Percentiles rank a stretch among this genome's conserved stretches.
Conservation (phyloP, 2,888 invertebrate species). For the Dinocampus coccinellae region DNA sequence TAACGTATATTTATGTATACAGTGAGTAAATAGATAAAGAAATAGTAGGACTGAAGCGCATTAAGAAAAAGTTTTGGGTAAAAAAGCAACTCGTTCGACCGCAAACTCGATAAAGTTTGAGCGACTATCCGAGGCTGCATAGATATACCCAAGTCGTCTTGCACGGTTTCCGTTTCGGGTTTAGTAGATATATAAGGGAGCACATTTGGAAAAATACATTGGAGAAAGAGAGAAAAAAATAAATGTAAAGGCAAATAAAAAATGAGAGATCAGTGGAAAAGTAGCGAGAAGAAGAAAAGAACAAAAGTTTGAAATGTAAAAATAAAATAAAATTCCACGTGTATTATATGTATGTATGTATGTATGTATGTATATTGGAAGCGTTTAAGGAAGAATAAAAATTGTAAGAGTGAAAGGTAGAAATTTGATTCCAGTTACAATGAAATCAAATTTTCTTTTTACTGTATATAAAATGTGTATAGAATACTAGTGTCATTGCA, state of each 20-base stretch:
- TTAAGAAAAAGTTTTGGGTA: slow-evolving; percentile 58
- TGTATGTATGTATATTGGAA: no score
- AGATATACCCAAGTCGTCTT: slow-evolving; percentile 47
- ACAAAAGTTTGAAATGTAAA: not conserved
- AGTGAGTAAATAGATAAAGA: not conserved
- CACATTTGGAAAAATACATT: slow-evolving; percentile 12
- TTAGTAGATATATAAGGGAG: not conserved
- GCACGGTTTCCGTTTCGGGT: slow-evolving; percentile 58
- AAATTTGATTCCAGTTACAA: slow-evolving; percentile 47
- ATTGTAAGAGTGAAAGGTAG: slow-evolving; percentile 10
- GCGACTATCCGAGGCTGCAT: slow-evolving; percentile 49
- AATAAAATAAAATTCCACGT: not conserved
- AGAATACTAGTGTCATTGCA: not conserved
- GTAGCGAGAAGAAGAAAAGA: slow-evolving; percentile 33
- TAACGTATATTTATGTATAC: slow-evolving; percentile 18
- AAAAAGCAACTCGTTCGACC: slow-evolving; percentile 60
- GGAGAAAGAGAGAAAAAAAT: slow-evolving; percentile 34
- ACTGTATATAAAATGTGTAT: not conserved
- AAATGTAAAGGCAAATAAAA: slow-evolving; percentile 32
- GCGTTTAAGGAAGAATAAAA: slow-evolving; percentile 19
- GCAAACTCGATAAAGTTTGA: slow-evolving; percentile 67
- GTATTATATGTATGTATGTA: not conserved
- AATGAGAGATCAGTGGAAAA: no score
- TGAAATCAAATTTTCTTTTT: slow-evolving; percentile 55
- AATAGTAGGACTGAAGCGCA: not conserved